phyloP scores from a whole-genome alignment of 2,113 vertebrate species.

The Menura novaehollandiae region DNA sequence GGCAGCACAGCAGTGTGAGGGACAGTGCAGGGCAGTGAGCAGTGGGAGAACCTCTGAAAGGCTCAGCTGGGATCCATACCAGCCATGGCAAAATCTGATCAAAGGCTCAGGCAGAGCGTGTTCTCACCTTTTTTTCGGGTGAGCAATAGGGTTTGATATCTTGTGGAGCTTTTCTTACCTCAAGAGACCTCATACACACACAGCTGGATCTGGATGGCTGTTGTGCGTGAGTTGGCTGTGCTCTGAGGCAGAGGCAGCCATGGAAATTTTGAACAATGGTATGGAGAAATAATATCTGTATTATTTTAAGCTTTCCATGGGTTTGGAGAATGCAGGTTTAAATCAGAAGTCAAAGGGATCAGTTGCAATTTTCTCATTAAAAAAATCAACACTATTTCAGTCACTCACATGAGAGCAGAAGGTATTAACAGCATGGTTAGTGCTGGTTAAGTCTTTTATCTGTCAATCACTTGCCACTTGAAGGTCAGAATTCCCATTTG shows the following conservation, averaged over 20 bases:
- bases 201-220: not conserved
- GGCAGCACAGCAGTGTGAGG: accelerated
- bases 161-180: not conserved
- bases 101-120: not conserved
- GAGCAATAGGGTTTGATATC: not conserved
- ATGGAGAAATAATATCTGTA: not conserved
- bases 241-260: not conserved
- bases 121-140: not conserved
- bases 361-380: not conserved
- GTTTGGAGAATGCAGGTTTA: not conserved
- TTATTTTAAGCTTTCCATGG: not conserved
- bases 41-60: not conserved
- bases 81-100: not conserved
- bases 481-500: not conserved
- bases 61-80: not conserved
- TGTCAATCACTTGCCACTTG: not conserved
- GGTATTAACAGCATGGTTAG: not conserved
- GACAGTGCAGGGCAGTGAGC: not conserved
- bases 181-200: not conserved
- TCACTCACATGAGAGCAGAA: not conserved
- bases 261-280: not conserved
- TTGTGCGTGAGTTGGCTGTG: not conserved
- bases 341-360: not conserved
- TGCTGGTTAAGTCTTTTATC: not conserved
- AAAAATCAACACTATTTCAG: not conserved